A percentile compares a stretch with the other conserved stretches of the same genome.
These are phyloP conservation scores for Strigops habroptila DNA, from an alignment of 2,113 vertebrate species.

Conservation along the genomic window DNA sequence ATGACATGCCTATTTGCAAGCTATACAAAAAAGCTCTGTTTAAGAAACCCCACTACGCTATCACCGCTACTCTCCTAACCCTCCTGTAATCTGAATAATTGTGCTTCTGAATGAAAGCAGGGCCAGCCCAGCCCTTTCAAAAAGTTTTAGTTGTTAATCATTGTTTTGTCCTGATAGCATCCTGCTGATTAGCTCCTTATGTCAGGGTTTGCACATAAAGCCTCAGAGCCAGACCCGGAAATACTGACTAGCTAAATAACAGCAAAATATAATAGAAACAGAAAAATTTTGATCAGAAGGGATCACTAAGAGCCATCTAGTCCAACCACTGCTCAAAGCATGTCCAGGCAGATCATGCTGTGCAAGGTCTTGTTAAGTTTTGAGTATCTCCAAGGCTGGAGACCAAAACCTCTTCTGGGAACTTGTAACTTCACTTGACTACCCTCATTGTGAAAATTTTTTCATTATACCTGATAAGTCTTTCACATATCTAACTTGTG, in stretches of 20 bases:
- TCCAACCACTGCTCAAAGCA: not conserved
- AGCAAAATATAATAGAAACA: not conserved
- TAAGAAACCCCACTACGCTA: not conserved
- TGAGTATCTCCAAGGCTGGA: not conserved
- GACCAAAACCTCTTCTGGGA: not conserved
- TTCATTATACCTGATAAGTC: not conserved
- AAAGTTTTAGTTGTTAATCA: not conserved
- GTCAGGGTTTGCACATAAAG: not conserved
- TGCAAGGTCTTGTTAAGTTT: not conserved
- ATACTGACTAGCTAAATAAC: not conserved
- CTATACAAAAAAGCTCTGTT: not conserved
- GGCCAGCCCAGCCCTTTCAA: not conserved
- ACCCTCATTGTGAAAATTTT: accelerated
- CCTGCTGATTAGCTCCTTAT: not conserved
- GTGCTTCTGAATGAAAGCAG: not conserved
- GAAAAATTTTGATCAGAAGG: not conserved
- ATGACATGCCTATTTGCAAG: not conserved
- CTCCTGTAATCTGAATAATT: not conserved
- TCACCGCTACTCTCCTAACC: not conserved
- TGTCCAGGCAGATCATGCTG: not conserved
- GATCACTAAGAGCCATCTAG: not conserved
- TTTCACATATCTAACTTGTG: not conserved
- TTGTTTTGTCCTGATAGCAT: not conserved
- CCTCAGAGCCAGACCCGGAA: not conserved
- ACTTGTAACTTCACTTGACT: not conserved